phyloP scores from a whole-genome alignment of 2,113 vertebrate species.

The Hystrix cristata region DNA sequence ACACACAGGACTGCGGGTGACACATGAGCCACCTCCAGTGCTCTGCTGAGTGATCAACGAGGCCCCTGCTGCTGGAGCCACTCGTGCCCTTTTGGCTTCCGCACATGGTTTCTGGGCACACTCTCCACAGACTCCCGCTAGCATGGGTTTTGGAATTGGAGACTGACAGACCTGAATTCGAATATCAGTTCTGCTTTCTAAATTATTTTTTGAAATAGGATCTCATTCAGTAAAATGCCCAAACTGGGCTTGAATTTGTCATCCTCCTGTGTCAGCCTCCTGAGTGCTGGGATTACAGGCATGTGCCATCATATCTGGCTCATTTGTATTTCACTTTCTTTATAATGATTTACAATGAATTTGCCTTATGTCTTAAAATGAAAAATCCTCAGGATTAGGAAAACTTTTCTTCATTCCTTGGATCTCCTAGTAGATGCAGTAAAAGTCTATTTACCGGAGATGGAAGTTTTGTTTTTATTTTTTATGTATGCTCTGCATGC shows the following conservation, averaged over 20 bases:
- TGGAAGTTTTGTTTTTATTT: background rate
- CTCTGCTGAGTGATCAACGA: background rate
- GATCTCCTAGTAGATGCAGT: background rate
- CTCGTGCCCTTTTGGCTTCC: background rate
- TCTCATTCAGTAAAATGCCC: no score
- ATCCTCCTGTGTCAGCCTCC: background rate
- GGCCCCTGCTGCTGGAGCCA: background rate
- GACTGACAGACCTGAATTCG: background rate
- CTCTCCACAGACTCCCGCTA: background rate
- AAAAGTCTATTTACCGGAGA: background rate
- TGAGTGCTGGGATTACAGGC: background rate
- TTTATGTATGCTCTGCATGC: background rate
- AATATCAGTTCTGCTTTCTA: background rate
- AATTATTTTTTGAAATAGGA: no score
- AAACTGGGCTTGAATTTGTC: no score
- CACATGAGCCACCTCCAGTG: background rate
- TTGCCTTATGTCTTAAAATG: background rate
- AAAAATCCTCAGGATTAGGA: background rate
- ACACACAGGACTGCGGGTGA: fast-evolving
- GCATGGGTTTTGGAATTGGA: background rate
- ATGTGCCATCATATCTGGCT: no score
- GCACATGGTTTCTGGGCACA: no score
- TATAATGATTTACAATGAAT: background rate
- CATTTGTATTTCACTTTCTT: conserved; percentile 15
- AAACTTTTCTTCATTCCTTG: background rate